phyloP scores from a whole-genome alignment of 2,797 vertebrate species.

The Coreius guichenoti region DNA sequence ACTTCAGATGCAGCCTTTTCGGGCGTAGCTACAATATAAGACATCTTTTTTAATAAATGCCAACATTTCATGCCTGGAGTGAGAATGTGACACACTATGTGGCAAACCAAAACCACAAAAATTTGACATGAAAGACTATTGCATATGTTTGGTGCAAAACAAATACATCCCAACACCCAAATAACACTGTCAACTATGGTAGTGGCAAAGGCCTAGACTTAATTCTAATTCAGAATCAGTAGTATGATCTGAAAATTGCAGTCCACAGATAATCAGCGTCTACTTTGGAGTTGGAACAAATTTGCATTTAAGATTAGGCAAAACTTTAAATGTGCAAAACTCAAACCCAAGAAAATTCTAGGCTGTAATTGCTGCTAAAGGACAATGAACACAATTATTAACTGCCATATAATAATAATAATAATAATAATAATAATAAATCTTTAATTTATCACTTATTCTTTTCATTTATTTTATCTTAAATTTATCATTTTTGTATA shows the following conservation, averaged over 20 bases:
- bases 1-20: not conserved
- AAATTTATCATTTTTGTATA: no score
- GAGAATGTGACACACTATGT: not conserved
- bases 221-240: not conserved
- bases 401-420: not conserved
- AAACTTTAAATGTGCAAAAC: slow-evolving; percentile 24
- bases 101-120: not conserved
- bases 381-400: not conserved
- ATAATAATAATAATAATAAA: not conserved
- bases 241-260: not conserved
- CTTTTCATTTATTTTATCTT: no score
- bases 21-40: not conserved
- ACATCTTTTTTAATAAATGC: no score
- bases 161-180: not conserved
- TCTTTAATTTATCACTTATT: not conserved
- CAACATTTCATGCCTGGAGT: not conserved
- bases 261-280: not conserved
- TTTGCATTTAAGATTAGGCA: slow-evolving; percentile 33
- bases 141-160: not conserved
- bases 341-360: not conserved
- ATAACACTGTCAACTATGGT: not conserved
- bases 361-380: not conserved
- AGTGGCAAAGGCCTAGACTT: not conserved
- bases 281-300: slow-evolving; percentile 1
- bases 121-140: not conserved